Base-by-base conservation (phyloP, 2,888 invertebrate genomes). In the Eurois occulta region DNA sequence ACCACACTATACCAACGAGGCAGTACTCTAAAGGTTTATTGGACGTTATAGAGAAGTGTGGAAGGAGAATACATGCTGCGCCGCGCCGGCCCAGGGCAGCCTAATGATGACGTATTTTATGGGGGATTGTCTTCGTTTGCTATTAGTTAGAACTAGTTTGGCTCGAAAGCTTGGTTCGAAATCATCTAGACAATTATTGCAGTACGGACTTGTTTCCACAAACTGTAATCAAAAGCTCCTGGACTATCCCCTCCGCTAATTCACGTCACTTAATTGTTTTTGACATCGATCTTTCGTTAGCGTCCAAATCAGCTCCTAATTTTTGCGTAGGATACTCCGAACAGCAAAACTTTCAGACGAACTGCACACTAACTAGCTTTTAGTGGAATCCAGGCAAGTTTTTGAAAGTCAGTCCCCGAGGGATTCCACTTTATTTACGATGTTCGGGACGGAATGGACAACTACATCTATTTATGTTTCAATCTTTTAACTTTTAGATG, bases 401-500 rank as follows among this genome's bases (percentile, higher is more conserved):
- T 80, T 85, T 71, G 74, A 62, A 64, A 73, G 72, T 69, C 73
- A 66, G 68, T 38, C 38, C 43, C 35, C 38, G 32, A 43, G 85
- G 77, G 81, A 71, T 21, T 38, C 32, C 55, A 3, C 13, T 46
- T 66, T 77, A 75, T 85, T 77, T 74, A 69, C 81, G 60, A 77
- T 43, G 60, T 41, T 58, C 32, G 35, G 66, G 24, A 43, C 24
- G 65, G 55, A 81, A 75, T 69, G 60, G 68, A 84, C 67, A 72
- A 52, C 58, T 48, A 72, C 71, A 48, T 58, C 21, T 68, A 74
- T 77, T 74, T 71, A 80, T 70, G 66, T 72, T 76, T 43, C 43
- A 35, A 76, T 84, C 69, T 80, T 72, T 83, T 67, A 84, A 67
- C 66, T 75, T 80, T 58, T 64, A 41, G 16, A 38, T 13, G 35